Evolutionary conservation across 2,113 vertebrate species (phyloP).

Genomic region (Nanorana parkeri): DNA sequence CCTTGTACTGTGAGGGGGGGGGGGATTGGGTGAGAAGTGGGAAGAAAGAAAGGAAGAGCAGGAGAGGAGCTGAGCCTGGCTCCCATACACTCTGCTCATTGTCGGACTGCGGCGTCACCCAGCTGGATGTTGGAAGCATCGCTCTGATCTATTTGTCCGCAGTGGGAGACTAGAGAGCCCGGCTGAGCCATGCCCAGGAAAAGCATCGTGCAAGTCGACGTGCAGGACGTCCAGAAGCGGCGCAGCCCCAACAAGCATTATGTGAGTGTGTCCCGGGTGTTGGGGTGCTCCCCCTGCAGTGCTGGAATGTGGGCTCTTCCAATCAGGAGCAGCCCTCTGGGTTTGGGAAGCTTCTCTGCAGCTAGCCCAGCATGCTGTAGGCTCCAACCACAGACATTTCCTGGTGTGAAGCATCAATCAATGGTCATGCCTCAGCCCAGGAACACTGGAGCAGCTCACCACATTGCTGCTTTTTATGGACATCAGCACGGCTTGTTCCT

Average conservation of each 20-base stretch:
- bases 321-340: too few relatives aligned
- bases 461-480: too few relatives aligned
- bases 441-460: neutral
- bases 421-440: neutral
- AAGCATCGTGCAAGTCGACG: conserved; percentile 79
- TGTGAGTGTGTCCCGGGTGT: conserved; percentile 68
- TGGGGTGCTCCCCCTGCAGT: neutral
- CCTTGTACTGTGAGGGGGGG: neutral
- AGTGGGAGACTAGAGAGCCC: conserved; percentile 5
- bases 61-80: conserved; percentile 11
- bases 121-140: conserved; percentile 12
- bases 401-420: neutral
- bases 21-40: neutral
- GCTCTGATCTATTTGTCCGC: conserved; percentile 32
- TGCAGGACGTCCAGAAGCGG: conserved; percentile 82
- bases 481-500: too few relatives aligned
- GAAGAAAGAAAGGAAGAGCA: conserved; percentile 33
- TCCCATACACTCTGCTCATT: neutral
- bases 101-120: neutral
- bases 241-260: conserved; percentile 82
- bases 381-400: conserved; percentile 1
- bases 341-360: conserved; percentile 5
- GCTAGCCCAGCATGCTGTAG: neutral
- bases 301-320: too few relatives aligned
- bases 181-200: conserved; percentile 72